A percentile compares a stretch with the other conserved stretches of the same genome.
Conservation (phyloP, 2,113 vertebrate genomes). For the Apus apus region DNA sequence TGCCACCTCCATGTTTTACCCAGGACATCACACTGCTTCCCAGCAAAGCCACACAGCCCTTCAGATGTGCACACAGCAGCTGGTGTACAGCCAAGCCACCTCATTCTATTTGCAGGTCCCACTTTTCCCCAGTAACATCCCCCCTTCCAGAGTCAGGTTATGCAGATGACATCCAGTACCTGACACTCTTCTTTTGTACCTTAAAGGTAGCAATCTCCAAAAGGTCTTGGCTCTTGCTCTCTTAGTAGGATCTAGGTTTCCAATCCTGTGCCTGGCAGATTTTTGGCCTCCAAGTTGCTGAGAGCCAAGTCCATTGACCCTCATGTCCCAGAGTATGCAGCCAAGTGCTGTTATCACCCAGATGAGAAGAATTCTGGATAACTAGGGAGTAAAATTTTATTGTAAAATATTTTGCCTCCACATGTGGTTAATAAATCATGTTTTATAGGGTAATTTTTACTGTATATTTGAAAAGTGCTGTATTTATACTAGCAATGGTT, state of each 20-base stretch:
- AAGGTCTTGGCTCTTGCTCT: neutral
- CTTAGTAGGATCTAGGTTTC: neutral
- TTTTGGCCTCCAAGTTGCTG: neutral
- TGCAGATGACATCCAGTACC: neutral
- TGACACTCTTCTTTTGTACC: neutral
- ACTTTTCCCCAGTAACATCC: neutral
- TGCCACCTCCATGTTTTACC: neutral
- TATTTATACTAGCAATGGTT: neutral
- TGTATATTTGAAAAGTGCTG: slow-evolving; percentile 1
- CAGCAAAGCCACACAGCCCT: neutral
- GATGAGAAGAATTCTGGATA: neutral
- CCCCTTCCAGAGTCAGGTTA: fast-evolving
- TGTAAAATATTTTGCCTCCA: neutral
- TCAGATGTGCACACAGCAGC: neutral
- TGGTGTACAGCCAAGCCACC: neutral
- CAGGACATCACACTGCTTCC: neutral
- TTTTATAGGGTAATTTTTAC: slow-evolving; percentile 27
- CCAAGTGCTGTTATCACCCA: neutral
- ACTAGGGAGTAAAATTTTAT: neutral
- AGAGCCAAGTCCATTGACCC: neutral
- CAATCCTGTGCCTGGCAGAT: fast-evolving
- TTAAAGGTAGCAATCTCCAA: neutral
- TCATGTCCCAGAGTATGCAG: neutral
- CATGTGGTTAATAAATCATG: neutral
- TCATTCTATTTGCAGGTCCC: neutral